Conservation (phyloP, 2,888 invertebrate species). For the Exephanes ischioxanthus region DNA sequence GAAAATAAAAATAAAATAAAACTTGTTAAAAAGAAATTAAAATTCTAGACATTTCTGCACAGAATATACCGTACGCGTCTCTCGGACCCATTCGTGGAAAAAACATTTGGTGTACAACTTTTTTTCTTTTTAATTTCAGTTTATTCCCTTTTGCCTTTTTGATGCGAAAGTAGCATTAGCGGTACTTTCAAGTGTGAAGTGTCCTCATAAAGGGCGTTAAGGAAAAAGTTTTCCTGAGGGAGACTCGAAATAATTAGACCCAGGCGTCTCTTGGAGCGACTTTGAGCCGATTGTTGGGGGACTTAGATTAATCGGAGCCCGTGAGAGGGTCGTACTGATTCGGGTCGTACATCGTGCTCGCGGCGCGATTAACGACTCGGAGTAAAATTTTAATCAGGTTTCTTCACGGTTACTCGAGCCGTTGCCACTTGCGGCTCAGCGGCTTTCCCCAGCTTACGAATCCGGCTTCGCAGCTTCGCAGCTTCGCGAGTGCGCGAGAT, state of each 20-base stretch:
- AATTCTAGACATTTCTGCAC: not conserved
- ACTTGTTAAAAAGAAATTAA: no score
- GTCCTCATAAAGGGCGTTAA: no score
- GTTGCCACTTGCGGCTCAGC: slow-evolving; percentile 15
- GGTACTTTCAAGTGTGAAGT: no score
- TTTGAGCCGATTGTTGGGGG: no score
- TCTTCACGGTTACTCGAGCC: not conserved
- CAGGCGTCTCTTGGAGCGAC: no score
- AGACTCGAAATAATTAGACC: no score
- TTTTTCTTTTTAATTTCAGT: not conserved
- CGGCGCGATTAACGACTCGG: not conserved
- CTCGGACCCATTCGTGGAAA: not conserved
- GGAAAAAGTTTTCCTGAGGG: no score
- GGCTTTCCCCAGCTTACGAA: slow-evolving; percentile 24
- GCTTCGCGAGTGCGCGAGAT: slow-evolving; percentile 4
- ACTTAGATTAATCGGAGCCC: no score
- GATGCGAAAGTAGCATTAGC: not conserved
- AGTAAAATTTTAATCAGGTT: slow-evolving; percentile 10
- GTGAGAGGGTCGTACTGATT: no score
- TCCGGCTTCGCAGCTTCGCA: not conserved
- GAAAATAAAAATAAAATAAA: no score
- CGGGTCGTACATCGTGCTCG: no score
- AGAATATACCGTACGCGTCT: not conserved
- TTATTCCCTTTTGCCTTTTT: not conserved
- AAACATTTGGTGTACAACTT: not conserved